These are phyloP conservation scores for Phyllostomus hastatus DNA, from an alignment of 2,113 vertebrate species.

Conservation along the genomic window DNA sequence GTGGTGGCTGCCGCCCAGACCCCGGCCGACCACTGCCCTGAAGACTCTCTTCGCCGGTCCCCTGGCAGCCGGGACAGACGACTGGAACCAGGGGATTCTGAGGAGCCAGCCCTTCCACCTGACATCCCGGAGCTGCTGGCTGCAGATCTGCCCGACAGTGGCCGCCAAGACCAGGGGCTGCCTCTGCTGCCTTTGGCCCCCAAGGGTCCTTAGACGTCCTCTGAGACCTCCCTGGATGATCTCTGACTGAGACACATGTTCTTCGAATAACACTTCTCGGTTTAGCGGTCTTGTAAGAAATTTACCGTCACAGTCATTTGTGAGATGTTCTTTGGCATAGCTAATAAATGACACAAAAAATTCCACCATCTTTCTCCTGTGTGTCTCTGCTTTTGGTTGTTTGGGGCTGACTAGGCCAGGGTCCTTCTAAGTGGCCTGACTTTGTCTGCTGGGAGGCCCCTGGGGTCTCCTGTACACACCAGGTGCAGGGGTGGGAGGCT, in stretches of 20 bases:
- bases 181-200: background rate
- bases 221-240: background rate
- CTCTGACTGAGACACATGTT: background rate
- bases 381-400: background rate
- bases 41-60: background rate
- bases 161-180: background rate
- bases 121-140: background rate
- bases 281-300: no score
- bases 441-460: background rate
- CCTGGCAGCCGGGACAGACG: background rate
- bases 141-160: background rate
- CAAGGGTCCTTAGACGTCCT: background rate
- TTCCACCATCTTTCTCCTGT: background rate
- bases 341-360: background rate
- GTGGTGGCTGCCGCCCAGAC: background rate
- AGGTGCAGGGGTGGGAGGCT: background rate
- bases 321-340: background rate
- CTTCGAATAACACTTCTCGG: no score
- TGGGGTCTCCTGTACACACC: background rate
- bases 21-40: rapidly evolving
- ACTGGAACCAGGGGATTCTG: background rate
- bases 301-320: background rate
- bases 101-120: background rate
- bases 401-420: background rate
- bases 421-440: background rate